Evolutionary conservation across 2,888 invertebrate genomes (phyloP).

Genomic region (Polydrusus cervinus): DNA sequence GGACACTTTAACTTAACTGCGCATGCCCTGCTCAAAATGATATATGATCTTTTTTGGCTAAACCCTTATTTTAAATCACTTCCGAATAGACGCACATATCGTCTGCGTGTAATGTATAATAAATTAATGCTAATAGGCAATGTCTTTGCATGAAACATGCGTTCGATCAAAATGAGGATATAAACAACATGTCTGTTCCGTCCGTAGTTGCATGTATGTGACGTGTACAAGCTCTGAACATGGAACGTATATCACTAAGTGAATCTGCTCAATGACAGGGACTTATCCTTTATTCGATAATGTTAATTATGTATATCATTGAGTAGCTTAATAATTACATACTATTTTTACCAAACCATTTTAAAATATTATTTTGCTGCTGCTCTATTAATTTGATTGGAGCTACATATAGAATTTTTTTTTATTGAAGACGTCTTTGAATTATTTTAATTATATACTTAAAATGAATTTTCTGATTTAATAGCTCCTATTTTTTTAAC

Average conservation of each 20-base stretch:
- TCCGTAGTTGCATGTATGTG: slow-evolving; percentile 37
- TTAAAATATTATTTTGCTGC: too few species aligned
- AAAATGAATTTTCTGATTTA: too few species aligned
- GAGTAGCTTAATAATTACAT: too few species aligned
- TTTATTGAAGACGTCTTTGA: too few species aligned
- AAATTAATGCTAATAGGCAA: slow-evolving; percentile 34
- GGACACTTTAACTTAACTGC: neutral
- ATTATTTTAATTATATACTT: too few species aligned
- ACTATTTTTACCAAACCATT: too few species aligned
- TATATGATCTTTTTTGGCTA: too few species aligned
- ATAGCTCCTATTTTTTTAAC: too few species aligned
- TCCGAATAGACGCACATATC: neutral
- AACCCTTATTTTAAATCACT: neutral
- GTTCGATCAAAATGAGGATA: slow-evolving; percentile 37
- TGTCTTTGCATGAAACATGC: slow-evolving; percentile 32
- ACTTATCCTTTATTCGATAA: slow-evolving; percentile 2
- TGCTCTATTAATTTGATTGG: too few species aligned
- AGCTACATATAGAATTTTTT: too few species aligned
- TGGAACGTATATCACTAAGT: slow-evolving; percentile 14
- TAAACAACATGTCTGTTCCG: slow-evolving; percentile 37
- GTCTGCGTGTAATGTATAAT: slow-evolving; percentile 25
- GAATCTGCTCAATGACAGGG: slow-evolving; percentile 20
- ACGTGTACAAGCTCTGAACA: slow-evolving; percentile 29
- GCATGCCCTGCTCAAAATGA: neutral
- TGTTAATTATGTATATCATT: neutral